These are phyloP conservation scores for Lathronympha strigana DNA, from an alignment of 2,888 invertebrate species.

Conservation along the genomic window DNA sequence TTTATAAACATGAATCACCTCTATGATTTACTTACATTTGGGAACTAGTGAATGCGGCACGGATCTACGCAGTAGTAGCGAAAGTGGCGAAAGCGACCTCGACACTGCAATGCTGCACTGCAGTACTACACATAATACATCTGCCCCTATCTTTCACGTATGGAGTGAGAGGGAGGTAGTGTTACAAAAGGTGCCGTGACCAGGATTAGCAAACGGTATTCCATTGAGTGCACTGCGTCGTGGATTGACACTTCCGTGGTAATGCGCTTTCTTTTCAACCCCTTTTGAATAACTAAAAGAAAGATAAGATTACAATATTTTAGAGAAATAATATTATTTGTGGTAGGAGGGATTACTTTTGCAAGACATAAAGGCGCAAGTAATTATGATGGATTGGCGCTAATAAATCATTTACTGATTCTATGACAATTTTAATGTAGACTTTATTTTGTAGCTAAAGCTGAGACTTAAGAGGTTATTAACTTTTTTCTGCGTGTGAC, in stretches of 20 bases:
- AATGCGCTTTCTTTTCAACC: not conserved
- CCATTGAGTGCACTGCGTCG: constrained; percentile 15
- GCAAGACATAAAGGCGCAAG: too few relatives aligned
- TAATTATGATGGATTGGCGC: too few relatives aligned
- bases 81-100: constrained; percentile 28
- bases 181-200: constrained; percentile 15
- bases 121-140: constrained; percentile 11
- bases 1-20: not conserved
- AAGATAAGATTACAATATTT: not conserved
- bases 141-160: not conserved
- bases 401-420: too few relatives aligned
- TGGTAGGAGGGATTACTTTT: too few relatives aligned
- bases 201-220: constrained; percentile 1
- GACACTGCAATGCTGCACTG: constrained; percentile 21
- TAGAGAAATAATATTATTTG: too few relatives aligned
- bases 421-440: too few relatives aligned
- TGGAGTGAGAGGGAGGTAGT: not conserved
- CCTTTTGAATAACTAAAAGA: not conserved
- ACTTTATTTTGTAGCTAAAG: too few relatives aligned
- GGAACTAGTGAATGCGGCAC: constrained; percentile 16
- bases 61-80: constrained; percentile 23
- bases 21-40: not conserved
- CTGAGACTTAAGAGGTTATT: too few relatives aligned
- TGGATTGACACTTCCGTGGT: not conserved
- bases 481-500: too few relatives aligned